These are phyloP conservation scores for Protosalanx chinensis DNA, from an alignment of 2,797 vertebrate genomes.

Conservation along the genomic window DNA sequence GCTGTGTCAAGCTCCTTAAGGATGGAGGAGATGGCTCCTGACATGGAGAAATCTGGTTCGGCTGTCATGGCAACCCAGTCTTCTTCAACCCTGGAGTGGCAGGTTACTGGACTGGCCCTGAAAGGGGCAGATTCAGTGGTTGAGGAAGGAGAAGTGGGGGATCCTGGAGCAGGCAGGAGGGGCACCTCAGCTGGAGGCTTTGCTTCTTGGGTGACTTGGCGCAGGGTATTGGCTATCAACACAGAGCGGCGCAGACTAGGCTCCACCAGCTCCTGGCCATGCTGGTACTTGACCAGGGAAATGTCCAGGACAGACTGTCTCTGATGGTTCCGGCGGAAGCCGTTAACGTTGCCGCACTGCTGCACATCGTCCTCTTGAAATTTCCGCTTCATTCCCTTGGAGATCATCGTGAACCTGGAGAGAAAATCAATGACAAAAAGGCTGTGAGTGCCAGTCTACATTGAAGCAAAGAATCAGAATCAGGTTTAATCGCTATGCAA, in stretches of 20 bases:
- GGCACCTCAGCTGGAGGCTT: background rate
- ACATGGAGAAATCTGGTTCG: conserved; percentile 76
- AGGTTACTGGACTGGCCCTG: background rate
- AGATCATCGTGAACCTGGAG: conserved; percentile 68
- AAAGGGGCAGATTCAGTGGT: conserved; percentile 8
- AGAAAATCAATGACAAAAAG: conserved; percentile 1
- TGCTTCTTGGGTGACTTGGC: conserved; percentile 66
- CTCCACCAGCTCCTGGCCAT: conserved; percentile 68
- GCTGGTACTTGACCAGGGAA: conserved; percentile 80
- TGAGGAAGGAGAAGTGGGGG: background rate
- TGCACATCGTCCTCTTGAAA: conserved; percentile 54
- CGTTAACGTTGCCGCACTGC: conserved; percentile 30
- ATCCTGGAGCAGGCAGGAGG: background rate
- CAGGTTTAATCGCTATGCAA: no score
- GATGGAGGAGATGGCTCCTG: conserved; percentile 76
- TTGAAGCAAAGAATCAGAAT: no score
- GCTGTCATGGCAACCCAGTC: conserved; percentile 69
- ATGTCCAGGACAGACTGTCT: conserved; percentile 78
- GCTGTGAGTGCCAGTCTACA: background rate
- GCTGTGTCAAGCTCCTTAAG: conserved; percentile 71
- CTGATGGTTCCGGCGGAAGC: conserved; percentile 62
- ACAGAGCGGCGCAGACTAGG: conserved; percentile 78
- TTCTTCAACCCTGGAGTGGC: conserved; percentile 39
- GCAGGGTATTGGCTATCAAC: conserved; percentile 82
- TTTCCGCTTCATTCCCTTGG: conserved; percentile 79